Conservation (phyloP, 2,888 invertebrate genomes). For the Pterostichus madidus region DNA sequence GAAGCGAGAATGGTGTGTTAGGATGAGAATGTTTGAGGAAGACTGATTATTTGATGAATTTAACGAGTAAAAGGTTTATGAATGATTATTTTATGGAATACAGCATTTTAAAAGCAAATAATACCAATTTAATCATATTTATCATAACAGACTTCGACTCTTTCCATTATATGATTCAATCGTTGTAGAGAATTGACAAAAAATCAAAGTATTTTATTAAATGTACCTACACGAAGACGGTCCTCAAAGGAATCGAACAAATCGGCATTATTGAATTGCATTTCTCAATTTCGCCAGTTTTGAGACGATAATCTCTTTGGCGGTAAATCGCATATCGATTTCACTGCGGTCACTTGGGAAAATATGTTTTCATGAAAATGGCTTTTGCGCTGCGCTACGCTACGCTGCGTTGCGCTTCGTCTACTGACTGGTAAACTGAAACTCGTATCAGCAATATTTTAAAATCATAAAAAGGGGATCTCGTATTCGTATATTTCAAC, state of each 20-base stretch:
- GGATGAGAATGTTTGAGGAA: too few species aligned
- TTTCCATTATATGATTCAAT: too few species aligned
- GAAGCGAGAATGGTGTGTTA: too few species aligned
- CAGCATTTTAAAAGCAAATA: too few species aligned
- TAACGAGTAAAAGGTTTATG: too few species aligned
- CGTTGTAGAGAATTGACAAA: neutral
- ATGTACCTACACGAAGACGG: constrained; percentile 9
- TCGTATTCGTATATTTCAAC: neutral
- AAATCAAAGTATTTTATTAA: constrained; percentile 46
- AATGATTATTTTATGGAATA: too few species aligned
- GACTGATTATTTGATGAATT: too few species aligned
- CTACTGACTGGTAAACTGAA: too few species aligned
- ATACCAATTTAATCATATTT: too few species aligned
- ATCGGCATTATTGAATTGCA: constrained; percentile 57
- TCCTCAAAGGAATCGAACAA: constrained; percentile 47
- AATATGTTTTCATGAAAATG: constrained; percentile 51
- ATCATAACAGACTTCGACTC: too few species aligned
- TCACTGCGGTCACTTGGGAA: constrained; percentile 46
- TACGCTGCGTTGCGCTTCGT: neutral
- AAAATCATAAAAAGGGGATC: neutral
- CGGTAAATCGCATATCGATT: constrained; percentile 57
- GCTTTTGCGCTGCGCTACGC: neutral
- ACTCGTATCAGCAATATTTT: neutral
- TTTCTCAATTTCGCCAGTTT: constrained; percentile 50
- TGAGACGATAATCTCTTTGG: constrained; percentile 50